Percentiles rank a stretch among this genome's conserved stretches.
Evolutionary conservation across 2,113 vertebrate species (phyloP).

Genomic region (Otis tarda): DNA sequence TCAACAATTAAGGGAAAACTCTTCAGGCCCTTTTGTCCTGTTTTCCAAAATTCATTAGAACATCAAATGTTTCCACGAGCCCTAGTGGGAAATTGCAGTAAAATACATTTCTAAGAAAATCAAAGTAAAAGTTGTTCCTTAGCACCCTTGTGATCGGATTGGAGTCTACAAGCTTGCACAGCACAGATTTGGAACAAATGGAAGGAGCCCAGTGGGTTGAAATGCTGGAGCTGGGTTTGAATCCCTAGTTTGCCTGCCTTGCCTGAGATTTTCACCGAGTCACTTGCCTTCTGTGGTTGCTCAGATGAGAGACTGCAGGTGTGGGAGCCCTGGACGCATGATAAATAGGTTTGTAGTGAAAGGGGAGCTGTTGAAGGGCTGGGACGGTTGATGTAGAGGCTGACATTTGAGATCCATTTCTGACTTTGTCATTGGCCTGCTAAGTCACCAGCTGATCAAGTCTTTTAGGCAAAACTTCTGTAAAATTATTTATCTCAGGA

Average conservation of each 20-base stretch:
- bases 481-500: background rate
- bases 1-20: background rate
- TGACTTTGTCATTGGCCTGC: background rate
- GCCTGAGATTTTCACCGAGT: background rate
- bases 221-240: background rate
- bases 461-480: background rate
- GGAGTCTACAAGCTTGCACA: background rate
- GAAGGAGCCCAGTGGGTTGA: background rate
- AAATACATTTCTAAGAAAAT: background rate
- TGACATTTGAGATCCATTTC: background rate
- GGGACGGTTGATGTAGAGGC: background rate
- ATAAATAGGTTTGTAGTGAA: background rate
- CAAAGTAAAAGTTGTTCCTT: background rate
- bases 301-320: background rate
- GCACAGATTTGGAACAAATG: background rate
- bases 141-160: background rate
- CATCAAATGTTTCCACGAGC: background rate
- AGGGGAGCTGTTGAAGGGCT: background rate
- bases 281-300: background rate
- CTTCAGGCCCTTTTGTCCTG: background rate
- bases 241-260: background rate
- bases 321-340: background rate
- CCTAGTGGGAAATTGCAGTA: background rate
- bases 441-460: background rate
- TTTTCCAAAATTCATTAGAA: background rate